Base-by-base conservation (phyloP, 2,797 vertebrate genomes). In the Antrozous pallidus region DNA sequence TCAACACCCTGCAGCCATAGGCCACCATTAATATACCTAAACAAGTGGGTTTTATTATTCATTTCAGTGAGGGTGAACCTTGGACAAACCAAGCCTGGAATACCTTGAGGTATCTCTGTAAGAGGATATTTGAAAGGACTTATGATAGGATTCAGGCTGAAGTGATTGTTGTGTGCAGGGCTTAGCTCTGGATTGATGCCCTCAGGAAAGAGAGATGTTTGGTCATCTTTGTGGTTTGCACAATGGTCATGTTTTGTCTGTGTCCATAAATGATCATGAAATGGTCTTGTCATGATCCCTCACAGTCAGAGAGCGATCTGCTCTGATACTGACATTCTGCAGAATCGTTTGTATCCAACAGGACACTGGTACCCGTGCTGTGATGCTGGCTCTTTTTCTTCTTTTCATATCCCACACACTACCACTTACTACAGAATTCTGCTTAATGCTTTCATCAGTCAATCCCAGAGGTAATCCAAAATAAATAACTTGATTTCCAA, bases 391-490 rank as follows among this genome's bases (percentile, higher is more conserved):
- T 20, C 7, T 78, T 70, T 91, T 79, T 69, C 16, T 31, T 33
- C 74, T 22, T 65, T 13, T 84, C 17, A 18, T 12, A 11, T 11
- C 36, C 75, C 8, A 51, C 67, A 81, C 3, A 7, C 56, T 38
- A 13, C 13, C 24, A 51, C 13, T 45, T 61, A 54, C n/a, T 38
- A 26, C 0, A 1, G 58, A 65, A n/a, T 80, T 18, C 40, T 31
- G 61, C 9, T 31, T 67, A 56, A n/a, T 31, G 73, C 9, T 77
- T 61, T 82, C 58, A 49, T 91, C 40, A 28, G 22, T 70, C 75
- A 86, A 77, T 24, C 56, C 45, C 42, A 77, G 84, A 92, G 54
- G 10, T 69, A 36, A 89, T 47, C 80, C 67, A 88, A 75, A 90
- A 77, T 38, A 56, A 86, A 54, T 13, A 83, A 73, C 28, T 80